Evolutionary conservation across 2,888 invertebrate species (phyloP).

Genomic region (Willowsia nigromaculata): DNA sequence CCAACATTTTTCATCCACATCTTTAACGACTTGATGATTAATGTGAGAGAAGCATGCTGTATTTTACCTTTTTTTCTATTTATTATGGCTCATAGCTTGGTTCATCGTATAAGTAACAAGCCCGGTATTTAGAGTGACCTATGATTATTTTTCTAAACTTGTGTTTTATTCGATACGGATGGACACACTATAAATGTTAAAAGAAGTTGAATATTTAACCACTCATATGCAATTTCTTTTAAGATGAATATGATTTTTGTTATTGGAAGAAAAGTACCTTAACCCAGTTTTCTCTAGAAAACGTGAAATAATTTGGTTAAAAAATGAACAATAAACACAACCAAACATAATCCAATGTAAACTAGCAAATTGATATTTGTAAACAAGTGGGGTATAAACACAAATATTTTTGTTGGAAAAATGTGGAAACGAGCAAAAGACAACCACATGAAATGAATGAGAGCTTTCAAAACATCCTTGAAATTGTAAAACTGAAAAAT

Average conservation of each 20-base stretch:
- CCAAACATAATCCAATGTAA: not conserved
- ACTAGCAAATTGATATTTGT: not conserved
- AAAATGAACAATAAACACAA: not conserved
- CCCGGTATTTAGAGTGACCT: not conserved
- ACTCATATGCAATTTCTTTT: no score
- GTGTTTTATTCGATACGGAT: not conserved
- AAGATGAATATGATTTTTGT: no score
- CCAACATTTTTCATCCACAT: conserved; percentile 49
- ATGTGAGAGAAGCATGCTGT: not conserved
- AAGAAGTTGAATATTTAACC: not conserved
- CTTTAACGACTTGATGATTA: not conserved
- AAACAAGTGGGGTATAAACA: not conserved
- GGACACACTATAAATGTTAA: not conserved
- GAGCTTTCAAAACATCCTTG: conserved; percentile 1
- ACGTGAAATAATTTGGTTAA: no score
- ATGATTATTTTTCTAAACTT: not conserved
- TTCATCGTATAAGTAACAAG: not conserved
- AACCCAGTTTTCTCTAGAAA: no score
- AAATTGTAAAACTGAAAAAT: conserved; percentile 7
- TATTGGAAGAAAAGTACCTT: no score
- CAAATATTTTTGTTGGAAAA: not conserved
- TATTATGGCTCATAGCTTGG: not conserved
- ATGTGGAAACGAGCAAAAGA: not conserved
- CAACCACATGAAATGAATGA: conserved; percentile 39
- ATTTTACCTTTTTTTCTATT: not conserved